Evolutionary conservation across 2,888 invertebrate genomes (phyloP).

Genomic region (Drosophila villosipedis): DNA sequence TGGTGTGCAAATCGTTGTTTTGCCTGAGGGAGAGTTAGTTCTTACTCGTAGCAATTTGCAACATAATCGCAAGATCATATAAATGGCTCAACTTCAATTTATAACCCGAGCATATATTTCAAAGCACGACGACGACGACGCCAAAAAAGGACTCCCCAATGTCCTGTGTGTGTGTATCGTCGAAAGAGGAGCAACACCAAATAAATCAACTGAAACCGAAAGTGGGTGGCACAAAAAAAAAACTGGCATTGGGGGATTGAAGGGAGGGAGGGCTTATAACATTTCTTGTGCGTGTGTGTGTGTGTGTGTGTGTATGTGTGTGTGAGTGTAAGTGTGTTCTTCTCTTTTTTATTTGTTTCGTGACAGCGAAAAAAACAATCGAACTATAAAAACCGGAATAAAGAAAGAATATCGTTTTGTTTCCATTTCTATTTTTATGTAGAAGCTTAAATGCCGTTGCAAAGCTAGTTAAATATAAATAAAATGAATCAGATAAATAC

Average conservation of each 20-base stretch:
- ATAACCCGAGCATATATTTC: conserved; percentile 71
- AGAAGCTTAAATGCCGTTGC: conserved; percentile 32
- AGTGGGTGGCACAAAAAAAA: conserved; percentile 31
- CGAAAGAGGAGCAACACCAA: conserved; percentile 59
- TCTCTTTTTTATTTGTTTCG: conserved; percentile 55
- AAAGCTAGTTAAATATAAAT: background rate
- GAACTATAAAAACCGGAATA: conserved; percentile 29
- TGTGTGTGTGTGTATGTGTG: conserved; percentile 27
- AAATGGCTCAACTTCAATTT: conserved; percentile 78
- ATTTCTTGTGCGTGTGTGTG: conserved; percentile 40
- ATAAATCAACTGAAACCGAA: conserved; percentile 75
- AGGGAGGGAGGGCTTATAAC: conserved; percentile 44
- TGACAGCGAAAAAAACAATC: conserved; percentile 61
- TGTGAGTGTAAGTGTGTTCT: conserved; percentile 20
- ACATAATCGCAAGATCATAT: conserved; percentile 77
- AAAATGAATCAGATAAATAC: background rate
- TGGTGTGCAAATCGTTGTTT: conserved; percentile 10
- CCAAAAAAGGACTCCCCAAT: conserved; percentile 43
- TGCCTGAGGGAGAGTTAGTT: conserved; percentile 22
- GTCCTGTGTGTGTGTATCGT: conserved; percentile 36
- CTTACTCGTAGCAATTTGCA: conserved; percentile 62
- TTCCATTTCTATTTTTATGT: conserved; percentile 4
- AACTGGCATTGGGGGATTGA: background rate
- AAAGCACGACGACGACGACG: conserved; percentile 22
- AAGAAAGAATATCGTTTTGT: conserved; percentile 39